phyloP scores from a whole-genome alignment of 2,113 vertebrate species.

The Chloropsis hardwickii region DNA sequence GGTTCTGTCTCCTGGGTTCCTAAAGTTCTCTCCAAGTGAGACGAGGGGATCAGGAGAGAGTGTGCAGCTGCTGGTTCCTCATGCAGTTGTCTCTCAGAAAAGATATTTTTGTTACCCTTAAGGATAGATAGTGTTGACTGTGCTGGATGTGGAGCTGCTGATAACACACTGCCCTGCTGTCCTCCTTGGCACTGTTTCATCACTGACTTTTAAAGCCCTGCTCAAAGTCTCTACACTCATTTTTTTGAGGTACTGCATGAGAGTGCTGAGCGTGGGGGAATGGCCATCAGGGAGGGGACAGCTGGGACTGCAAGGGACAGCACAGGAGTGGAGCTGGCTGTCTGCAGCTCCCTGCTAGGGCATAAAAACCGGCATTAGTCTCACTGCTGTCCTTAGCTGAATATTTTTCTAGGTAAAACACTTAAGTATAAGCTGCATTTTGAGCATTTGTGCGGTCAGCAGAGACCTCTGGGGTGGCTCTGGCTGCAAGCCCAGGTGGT shows the following conservation, averaged over 20 bases:
- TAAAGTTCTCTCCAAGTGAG: not conserved
- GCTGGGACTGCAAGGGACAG: not conserved
- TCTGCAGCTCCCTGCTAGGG: not conserved
- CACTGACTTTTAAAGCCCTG: not conserved
- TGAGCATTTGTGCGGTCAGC: not conserved
- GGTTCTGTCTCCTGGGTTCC: not conserved
- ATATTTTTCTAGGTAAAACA: not conserved
- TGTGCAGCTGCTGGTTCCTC: not conserved
- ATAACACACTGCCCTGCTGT: not conserved
- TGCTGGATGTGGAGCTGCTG: not conserved
- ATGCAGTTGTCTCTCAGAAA: not conserved
- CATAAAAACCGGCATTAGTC: fast-evolving
- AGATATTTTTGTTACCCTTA: not conserved
- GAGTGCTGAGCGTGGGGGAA: not conserved
- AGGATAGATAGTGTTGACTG: not conserved
- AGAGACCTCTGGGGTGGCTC: not conserved
- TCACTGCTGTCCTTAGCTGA: not conserved
- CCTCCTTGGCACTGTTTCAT: not conserved
- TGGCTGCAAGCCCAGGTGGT: not conserved
- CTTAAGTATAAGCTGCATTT: not conserved
- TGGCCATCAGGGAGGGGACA: not conserved
- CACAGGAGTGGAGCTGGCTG: not conserved
- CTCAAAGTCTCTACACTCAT: not conserved
- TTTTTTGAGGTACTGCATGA: not conserved
- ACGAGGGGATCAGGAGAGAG: not conserved